These are phyloP conservation scores for Callaeas wilsoni DNA, from an alignment of 2,113 vertebrate genomes.

Conservation along the genomic window DNA sequence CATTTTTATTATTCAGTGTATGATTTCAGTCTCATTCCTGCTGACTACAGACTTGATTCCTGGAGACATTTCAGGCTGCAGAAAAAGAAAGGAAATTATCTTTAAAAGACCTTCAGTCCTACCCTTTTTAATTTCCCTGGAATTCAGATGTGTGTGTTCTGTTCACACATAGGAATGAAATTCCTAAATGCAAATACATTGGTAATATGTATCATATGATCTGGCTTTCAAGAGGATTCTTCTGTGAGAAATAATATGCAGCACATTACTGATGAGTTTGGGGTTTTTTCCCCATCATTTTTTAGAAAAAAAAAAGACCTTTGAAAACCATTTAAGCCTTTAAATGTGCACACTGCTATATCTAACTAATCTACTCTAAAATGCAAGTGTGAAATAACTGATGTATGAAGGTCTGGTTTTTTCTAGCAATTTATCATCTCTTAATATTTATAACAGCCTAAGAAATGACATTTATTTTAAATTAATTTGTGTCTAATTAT, in stretches of 20 bases:
- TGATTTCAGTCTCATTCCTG: background rate
- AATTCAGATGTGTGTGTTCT: background rate
- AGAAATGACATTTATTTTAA: slow-evolving; percentile 27
- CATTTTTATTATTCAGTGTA: background rate
- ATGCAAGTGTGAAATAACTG: background rate
- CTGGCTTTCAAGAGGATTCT: background rate
- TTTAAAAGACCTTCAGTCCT: background rate
- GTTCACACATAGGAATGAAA: background rate
- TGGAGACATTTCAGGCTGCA: background rate
- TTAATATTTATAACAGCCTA: background rate
- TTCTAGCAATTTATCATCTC: background rate
- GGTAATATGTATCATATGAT: background rate
- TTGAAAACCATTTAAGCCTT: background rate
- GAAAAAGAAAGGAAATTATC: background rate
- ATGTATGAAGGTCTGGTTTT: background rate
- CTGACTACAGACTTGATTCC: background rate
- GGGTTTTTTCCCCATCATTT: rapidly evolving
- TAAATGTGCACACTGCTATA: background rate
- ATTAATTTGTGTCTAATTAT: slow-evolving; percentile 41
- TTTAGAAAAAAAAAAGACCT: background rate
- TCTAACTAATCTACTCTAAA: background rate
- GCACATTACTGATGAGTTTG: background rate
- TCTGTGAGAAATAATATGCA: background rate
- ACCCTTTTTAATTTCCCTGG: background rate
- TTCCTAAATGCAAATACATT: background rate